Evolutionary conservation across 2,797 vertebrate genomes (phyloP), one percentile per base, ranked within the genome.

Genomic region (Eutrigla gurnardus): DNA sequence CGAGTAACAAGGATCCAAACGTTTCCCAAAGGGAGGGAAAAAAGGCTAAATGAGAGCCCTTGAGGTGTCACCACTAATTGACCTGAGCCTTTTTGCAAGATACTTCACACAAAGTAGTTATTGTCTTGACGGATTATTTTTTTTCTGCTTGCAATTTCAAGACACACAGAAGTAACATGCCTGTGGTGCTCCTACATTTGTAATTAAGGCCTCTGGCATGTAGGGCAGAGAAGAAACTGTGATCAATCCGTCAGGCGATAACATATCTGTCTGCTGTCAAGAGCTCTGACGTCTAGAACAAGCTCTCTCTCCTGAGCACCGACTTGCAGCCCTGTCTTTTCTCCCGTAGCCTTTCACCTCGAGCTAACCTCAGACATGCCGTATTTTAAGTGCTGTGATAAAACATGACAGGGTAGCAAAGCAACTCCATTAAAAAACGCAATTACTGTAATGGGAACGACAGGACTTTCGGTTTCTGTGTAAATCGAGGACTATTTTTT

Each of bases 391-490:
- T 40, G 55, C 9, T 1, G 65, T 42, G 54, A 84, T 88, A 76
- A 91, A 90, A 88, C 73, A 77, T 62, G 64, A 78, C 66, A 68
- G 59, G 45, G 58, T 47, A 69, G 52, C 63, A 82, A 80, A 84
- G 68, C 15, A 6, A 68, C 52, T 75, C 68, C 45, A 81, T 85
- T 70, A 84, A 87, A 75, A 86, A 87, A 77, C 6, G 7, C 43
- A 82, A 82, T 88, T 80, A 84, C 70, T 64, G 25, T 82, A 87
- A 91, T 85, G 73, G 80, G 43, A 65, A 50, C 73, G 62, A 65
- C 67, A 71, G 54, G 58, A 81, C 3, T n/a, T 43, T 67, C 33
- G 43, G 70, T 78, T 86, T 77, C 58, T 75, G 57, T 72, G 52
- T 49, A 74, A 80, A 78, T 46, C 36, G 47, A 42, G 17, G 37